Evolutionary conservation across 2,113 vertebrate species (phyloP).

Genomic region (Illadopsis cleaveri): DNA sequence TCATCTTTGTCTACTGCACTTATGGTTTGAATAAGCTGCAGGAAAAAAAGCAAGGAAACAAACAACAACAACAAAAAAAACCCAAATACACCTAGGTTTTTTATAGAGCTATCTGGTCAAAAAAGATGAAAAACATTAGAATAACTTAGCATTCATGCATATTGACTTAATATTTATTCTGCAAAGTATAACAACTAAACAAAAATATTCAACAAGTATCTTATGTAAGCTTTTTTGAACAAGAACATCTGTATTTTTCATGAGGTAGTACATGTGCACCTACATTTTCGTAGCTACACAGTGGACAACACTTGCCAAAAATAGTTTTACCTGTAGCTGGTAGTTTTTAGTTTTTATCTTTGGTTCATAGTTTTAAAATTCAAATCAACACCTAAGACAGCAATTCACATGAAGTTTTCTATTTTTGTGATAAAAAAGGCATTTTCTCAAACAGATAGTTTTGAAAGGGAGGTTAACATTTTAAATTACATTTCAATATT

Average conservation of each 20-base stretch:
- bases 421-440: neutral
- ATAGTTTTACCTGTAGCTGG: neutral
- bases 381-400: neutral
- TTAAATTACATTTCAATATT: neutral
- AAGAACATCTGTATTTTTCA: neutral
- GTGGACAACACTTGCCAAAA: neutral
- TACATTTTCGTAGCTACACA: neutral
- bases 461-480: neutral
- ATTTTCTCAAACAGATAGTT: neutral
- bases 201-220: neutral
- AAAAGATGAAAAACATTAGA: neutral
- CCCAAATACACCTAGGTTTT: neutral
- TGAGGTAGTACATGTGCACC: neutral
- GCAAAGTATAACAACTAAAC: neutral
- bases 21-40: conserved; percentile 96
- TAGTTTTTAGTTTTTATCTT: neutral
- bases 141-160: neutral
- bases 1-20: conserved; percentile 97
- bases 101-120: neutral
- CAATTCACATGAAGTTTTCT: neutral
- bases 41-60: neutral
- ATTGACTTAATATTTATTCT: neutral
- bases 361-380: neutral
- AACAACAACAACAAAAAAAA: neutral
- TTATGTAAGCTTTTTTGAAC: neutral